phyloP scores from a whole-genome alignment of 2,113 vertebrate genomes.

The Marcusenius ussheri region DNA sequence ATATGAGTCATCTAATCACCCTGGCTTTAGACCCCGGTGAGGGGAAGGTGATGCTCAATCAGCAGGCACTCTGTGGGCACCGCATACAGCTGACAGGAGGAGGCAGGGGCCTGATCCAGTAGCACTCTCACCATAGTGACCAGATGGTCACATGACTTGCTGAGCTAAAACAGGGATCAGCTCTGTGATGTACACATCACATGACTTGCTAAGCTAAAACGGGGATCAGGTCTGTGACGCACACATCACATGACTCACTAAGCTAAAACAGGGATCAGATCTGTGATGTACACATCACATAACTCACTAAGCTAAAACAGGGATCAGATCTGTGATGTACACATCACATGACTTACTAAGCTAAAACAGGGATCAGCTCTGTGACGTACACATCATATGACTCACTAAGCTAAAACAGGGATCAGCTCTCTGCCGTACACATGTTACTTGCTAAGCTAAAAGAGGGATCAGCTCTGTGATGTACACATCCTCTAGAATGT shows the following conservation, averaged over 20 bases:
- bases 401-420: neutral
- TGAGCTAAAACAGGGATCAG: too few species aligned
- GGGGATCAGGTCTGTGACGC: too few species aligned
- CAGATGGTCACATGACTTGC: neutral
- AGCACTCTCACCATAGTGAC: neutral
- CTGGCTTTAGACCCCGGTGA: slow-evolving; percentile 2
- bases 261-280: too few species aligned
- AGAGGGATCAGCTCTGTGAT: neutral
- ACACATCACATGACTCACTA: too few species aligned
- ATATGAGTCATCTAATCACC: slow-evolving; percentile 3
- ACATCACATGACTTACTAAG: neutral
- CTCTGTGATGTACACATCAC: too few species aligned
- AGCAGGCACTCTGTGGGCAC: slow-evolving; percentile 1
- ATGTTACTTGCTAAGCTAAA: neutral
- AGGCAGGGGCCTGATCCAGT: neutral
- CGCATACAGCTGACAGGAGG: too few species aligned
- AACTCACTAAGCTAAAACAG: neutral
- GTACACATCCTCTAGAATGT: neutral
- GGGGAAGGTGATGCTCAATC: slow-evolving; percentile 17
- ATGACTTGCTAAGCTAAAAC: too few species aligned
- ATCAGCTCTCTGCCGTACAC: too few species aligned
- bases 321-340: too few species aligned
- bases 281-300: too few species aligned
- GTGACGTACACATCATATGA: neutral
- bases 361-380: neutral